phyloP scores from a whole-genome alignment of 2,113 vertebrate genomes.

The Capreolus pygargus region DNA sequence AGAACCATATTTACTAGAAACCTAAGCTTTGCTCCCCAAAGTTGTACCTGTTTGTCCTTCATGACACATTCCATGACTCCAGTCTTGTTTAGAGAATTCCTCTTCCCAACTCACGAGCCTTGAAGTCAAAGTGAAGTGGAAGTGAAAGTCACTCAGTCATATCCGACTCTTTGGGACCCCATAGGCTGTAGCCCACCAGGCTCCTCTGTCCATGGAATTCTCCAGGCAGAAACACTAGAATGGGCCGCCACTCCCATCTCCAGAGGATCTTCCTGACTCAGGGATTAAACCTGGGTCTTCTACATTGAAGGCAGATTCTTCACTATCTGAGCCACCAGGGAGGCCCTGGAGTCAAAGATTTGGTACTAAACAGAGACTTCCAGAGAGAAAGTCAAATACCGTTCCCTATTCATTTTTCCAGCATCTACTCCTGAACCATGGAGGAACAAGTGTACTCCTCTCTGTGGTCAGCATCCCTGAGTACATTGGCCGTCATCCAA shows the following conservation, averaged over 20 bases:
- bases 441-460: neutral
- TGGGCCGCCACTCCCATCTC: accelerated
- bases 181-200: neutral
- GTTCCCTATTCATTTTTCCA: neutral
- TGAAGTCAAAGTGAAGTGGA: neutral
- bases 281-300: neutral
- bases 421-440: neutral
- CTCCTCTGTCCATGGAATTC: neutral
- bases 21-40: neutral
- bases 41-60: slow-evolving; percentile 38
- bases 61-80: neutral
- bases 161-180: neutral
- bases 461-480: neutral
- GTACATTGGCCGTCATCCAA: neutral
- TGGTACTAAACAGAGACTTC: slow-evolving; percentile 14
- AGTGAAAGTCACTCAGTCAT: neutral
- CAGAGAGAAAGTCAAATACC: neutral
- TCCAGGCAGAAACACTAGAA: neutral
- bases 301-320: neutral
- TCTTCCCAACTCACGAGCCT: neutral
- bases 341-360: neutral
- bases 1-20: slow-evolving; percentile 39
- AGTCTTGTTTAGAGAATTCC: slow-evolving; percentile 4
- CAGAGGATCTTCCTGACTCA: neutral
- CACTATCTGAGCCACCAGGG: neutral